Evolutionary conservation across 2,888 invertebrate genomes (phyloP), one percentile per base, ranked within the genome.

Genomic region (Merodon equestris): DNA sequence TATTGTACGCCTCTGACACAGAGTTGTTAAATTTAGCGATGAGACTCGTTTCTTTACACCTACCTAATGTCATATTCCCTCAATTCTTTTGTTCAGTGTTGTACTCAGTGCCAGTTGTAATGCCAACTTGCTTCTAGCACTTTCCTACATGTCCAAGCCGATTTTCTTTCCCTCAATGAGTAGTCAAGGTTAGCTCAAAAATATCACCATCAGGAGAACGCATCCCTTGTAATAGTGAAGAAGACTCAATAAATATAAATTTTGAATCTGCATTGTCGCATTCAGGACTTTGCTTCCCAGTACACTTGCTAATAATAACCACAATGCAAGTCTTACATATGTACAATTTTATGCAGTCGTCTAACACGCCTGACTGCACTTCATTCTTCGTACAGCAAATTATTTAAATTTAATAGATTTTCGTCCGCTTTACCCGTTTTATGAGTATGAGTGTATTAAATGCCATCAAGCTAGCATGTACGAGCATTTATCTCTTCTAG

Each of bases 361-460:
- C 66, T 61, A 77, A 68, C 53, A 61, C 54, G 73, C 45, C 73
- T 58, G 77, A 60, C 44, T 73, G 77, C 77, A 73, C 63, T 76
- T 76, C 54, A 51, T 73, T 73, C 72, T 53, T 47, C 48, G 50
- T 57, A 54, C 44, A 67, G 42, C 51, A 47, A 68, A 68, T 63
- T 68, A 68, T 77, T 77, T 54, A 68, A 73, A 73, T 77, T 77
- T 77, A 72, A 72, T 64, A 72, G 57, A 64, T 51, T 50, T 56
- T 67, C n/a, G 12, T 34, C 27, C 40, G 15, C 17, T 36, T 7
- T 19, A 7, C 19, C 40, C 40, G 10, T 10, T 40, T 40, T 40
- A 9, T 40, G 40, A 10, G 40, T 40, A 10, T 40, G 40, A n/a
- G 40, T 40, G 4, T 45, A 17, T 4, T 27, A 27, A 27, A 27